Base-by-base conservation (phyloP, 2,888 invertebrate genomes). In the Cerastoderma edule region DNA sequence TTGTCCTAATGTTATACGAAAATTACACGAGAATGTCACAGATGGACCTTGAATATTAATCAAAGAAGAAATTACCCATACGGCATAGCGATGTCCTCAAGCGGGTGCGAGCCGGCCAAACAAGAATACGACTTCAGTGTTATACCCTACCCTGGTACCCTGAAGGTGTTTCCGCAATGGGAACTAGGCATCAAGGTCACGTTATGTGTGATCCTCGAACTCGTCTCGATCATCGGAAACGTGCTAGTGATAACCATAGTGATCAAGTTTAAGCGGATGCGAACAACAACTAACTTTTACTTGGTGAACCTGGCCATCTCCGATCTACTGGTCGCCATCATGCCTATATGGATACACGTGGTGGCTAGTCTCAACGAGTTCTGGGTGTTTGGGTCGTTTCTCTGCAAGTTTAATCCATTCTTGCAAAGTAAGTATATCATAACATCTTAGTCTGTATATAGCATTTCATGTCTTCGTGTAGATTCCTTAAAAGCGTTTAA, bases 401-500 rank as follows among this genome's bases (percentile, higher is more conserved):
- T 96, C 10, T 97, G 97, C 90, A 95, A 95, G 83, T 94, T 95
- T 85, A 96, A 97, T 92, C 96, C 96, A 1, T 96, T 96, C 86
- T 89, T 96, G 44, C 96, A 96, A 93, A 95, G 96, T 95, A 92
- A 92, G 85, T 80, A 54, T n/a, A n/a, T n/a, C n/a, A n/a, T n/a
- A n/a, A n/a, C n/a, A n/a, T n/a, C n/a, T n/a, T n/a, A n/a, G n/a
- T n/a, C n/a, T n/a, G n/a, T n/a, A n/a, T n/a, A n/a, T n/a, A n/a
- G n/a, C n/a, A n/a, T n/a, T n/a, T n/a, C n/a, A n/a, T n/a, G n/a
- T n/a, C n/a, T n/a, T n/a, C n/a, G n/a, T n/a, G n/a, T n/a, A n/a
- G n/a, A n/a, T n/a, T n/a, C n/a, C n/a, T n/a, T n/a, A n/a, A n/a
- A n/a, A n/a, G n/a, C n/a, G n/a, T n/a, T n/a, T n/a, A n/a, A n/a